Evolutionary conservation across 2,888 invertebrate species (phyloP), one percentile per base, ranked within the genome.

Genomic region (Cerceris rybyensis): DNA sequence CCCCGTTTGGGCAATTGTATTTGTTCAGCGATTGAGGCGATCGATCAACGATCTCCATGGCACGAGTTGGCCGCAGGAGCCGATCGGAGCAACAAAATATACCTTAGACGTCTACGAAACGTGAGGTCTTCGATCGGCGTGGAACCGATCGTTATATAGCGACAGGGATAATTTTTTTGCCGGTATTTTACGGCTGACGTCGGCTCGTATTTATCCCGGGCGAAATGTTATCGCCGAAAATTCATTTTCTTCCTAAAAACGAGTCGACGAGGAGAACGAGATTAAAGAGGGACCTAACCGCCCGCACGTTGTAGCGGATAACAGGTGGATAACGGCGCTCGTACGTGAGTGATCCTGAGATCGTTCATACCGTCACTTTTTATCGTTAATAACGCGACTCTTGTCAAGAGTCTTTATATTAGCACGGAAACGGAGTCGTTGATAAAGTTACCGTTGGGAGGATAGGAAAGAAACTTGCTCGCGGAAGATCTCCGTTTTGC

Each of bases 121-220:
- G 14, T 8, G 7, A 39, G 17, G 39, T 57, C 11, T n/a, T 7
- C 8, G n/a, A 54, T 1, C 28, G 55, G 7, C 7, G 55, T 39
- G 7, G 6, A 1, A 28, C 28, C 55, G 39, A 39, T 39, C 55
- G 55, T 57, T 57, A 57, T 57, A 57, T 17, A 16, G n/a, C 9
- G 17, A 57, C 55, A 17, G 55, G 28, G 55, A 39, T 57, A 39
- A 57, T 28, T 5, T 57, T 17, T 5, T 57, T 57, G 7, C 55
- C 17, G 9, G 7, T 7, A 16, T n/a, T 9, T n/a, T 57, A 57
- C 55, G 41, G 17, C 7, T 28, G 55, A 17, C 55, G 28, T 57
- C 55, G 55, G 2, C 55, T 57, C 55, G 17, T 7, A 17, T 57
- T 57, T 57, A 57, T 57, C 28, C 55, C 55, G 28, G 7, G 6